Evolutionary conservation across 2,113 vertebrate species (phyloP).

Genomic region (Cavia aperea): DNA sequence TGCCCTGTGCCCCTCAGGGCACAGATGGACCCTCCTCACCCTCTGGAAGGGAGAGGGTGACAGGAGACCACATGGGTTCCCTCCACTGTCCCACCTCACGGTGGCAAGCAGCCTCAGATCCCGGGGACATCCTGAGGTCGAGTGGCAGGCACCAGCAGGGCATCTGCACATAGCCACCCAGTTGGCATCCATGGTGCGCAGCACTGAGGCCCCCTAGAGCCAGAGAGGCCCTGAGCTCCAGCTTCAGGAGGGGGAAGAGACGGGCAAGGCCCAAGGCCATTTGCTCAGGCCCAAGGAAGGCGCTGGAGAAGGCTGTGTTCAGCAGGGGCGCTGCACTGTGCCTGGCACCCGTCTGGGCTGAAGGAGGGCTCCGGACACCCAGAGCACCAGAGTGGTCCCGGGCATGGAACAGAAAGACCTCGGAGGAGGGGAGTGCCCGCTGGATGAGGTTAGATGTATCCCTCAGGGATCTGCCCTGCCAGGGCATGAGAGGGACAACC

Average conservation of each 20-base stretch:
- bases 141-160: not conserved
- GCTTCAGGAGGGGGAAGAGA: not conserved
- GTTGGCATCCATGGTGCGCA: not conserved
- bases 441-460: too few relatives aligned
- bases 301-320: not conserved
- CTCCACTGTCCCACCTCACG: not conserved
- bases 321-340: not conserved
- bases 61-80: not conserved
- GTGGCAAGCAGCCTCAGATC: not conserved
- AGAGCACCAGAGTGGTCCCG: not conserved
- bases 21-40: not conserved
- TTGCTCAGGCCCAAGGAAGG: not conserved
- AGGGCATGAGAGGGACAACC: not conserved
- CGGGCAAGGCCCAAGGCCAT: not conserved
- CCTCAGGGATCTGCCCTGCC: not conserved
- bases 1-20: rapidly evolving
- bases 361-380: not conserved
- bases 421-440: not conserved
- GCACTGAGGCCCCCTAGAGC: not conserved
- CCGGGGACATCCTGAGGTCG: not conserved
- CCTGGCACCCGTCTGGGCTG: not conserved
- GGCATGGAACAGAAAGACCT: not conserved
- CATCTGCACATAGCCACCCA: not conserved
- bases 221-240: not conserved
- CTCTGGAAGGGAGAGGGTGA: too few relatives aligned